Base-by-base conservation (phyloP, 2,888 invertebrate genomes). In the Listrodromus nycthemerus region DNA sequence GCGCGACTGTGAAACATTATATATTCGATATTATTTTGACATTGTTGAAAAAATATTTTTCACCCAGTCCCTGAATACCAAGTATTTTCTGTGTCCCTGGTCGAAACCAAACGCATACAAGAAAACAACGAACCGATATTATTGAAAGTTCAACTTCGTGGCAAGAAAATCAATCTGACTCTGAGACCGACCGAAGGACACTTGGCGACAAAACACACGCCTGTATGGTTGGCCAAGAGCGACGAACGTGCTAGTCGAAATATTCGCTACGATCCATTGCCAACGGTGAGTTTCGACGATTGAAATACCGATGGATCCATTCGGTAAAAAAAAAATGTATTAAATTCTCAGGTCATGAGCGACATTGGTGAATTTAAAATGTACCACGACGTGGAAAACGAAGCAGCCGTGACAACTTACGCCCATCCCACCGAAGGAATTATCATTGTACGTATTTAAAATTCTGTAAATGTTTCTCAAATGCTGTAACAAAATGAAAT, bases 361-460 rank as follows among this genome's bases (percentile, higher is more conserved):
- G 67, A 77, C 30, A 45, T 77, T 33, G 77, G 77, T 13, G 77
- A 77, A 30, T 77, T 77, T 19, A 45, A 65, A 48, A 45, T 69
- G 67, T 77, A 45, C 37, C 67, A 69, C 37, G 77, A 69, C 30
- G 41, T 69, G 30, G 30, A 30, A 6, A 30, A 30, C 30, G 30
- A 30, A 5, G 30, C 30, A 30, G 30, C 30, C 6, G 37, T 77
- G 27, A 66, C 55, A 30, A 27, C 67, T 77, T 77, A 69, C 24
- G 13, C 13, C 0, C 45, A 67, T 30, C 67, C 41, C 27, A 45
- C 58, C 10, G 58, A 58, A 3, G 77, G 48, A 2, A 6, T 19
- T 7, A 27, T 67, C 2, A 67, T 77, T 67, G 77, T 77, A 69
- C 58, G 58, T 48, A 19, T 66, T 37, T 30, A n/a, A 8, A 52